Evolutionary conservation across 2,888 invertebrate genomes (phyloP).

Genomic region (Andrena haemorrhoa): DNA sequence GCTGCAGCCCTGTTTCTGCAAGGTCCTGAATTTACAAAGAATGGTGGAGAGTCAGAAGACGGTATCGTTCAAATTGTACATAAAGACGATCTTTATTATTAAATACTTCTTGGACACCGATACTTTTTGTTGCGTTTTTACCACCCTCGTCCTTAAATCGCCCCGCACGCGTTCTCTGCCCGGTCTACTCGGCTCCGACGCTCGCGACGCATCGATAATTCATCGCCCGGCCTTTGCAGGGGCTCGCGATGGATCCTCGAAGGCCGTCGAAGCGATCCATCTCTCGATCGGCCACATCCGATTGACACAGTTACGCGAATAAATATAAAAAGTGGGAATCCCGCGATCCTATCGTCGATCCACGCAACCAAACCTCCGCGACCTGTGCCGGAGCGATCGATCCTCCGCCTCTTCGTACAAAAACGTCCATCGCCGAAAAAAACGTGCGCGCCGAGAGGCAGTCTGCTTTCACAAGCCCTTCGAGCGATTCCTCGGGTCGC

Average conservation of each 20-base stretch:
- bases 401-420: not conserved
- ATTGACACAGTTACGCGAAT: constrained; percentile 2
- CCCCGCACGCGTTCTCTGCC: constrained; percentile 3
- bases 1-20: no score
- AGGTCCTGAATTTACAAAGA: no score
- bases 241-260: constrained; percentile 16
- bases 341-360: constrained; percentile 14
- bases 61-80: constrained; percentile 78
- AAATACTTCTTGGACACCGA: constrained; percentile 83
- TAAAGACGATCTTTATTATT: constrained; percentile 83
- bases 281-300: not conserved
- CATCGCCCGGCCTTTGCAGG: constrained; percentile 3
- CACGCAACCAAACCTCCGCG: not conserved
- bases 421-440: not conserved
- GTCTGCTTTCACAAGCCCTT: not conserved
- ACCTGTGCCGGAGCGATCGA: not conserved
- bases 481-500: not conserved
- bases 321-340: constrained; percentile 22
- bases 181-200: constrained; percentile 3
- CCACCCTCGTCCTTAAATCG: constrained; percentile 2
- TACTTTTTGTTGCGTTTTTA: constrained; percentile 75
- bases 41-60: not conserved
- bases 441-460: constrained; percentile 1
- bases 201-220: constrained; percentile 9
- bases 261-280: constrained; percentile 9